These are phyloP conservation scores for Zaprionus tsacasi DNA, from an alignment of 1,140 invertebrate genomes.

Conservation along the genomic window DNA sequence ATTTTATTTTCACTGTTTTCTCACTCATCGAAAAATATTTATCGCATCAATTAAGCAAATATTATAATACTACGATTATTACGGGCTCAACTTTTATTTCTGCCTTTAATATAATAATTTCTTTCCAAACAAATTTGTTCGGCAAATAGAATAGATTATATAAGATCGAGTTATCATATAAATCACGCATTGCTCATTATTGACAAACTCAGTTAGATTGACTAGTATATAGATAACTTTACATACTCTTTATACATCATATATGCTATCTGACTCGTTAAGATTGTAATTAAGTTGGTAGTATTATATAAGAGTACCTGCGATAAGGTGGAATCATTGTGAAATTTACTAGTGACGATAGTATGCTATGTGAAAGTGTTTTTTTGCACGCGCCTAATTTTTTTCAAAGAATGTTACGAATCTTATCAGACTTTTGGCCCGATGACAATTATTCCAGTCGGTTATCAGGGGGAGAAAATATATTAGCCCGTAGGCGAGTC, in stretches of 20 bases:
- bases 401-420: neutral
- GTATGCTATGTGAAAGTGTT: neutral
- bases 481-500: neutral
- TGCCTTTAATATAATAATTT: neutral
- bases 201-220: neutral
- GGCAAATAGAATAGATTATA: neutral
- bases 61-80: neutral
- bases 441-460: neutral
- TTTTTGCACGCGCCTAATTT: neutral
- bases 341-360: neutral
- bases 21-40: neutral
- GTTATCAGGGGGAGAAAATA: conserved; percentile 13
- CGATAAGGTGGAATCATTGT: neutral
- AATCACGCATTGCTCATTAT: conserved; percentile 1
- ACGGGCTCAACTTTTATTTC: neutral
- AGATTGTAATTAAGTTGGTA: neutral
- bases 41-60: neutral
- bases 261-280: neutral
- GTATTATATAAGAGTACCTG: neutral
- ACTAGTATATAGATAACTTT: neutral
- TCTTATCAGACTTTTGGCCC: conserved; percentile 19
- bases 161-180: neutral
- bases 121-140: neutral
- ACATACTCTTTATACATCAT: neutral
- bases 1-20: neutral